Evolutionary conservation across 2,888 invertebrate species (phyloP), one percentile per base, ranked within the genome.

Genomic region (Margaritifera margaritifera): DNA sequence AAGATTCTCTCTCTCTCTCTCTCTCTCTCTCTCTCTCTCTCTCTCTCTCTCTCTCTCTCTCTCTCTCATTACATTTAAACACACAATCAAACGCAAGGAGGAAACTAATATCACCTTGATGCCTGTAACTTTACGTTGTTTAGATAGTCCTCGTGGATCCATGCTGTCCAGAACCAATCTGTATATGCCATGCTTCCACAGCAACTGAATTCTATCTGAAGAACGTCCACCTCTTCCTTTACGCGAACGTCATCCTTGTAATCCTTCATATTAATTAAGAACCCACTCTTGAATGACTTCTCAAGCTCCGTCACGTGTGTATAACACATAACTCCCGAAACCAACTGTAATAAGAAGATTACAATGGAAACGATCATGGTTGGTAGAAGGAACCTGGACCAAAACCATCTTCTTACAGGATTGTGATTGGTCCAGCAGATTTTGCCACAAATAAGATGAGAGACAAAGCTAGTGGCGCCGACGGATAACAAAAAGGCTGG

Each of bases 151-250:
- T 75, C 73, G 22, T 81, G 76, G 6, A 83, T 74, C 88, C 88
- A 88, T 20, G 75, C 25, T 18, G 84, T 69, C n/a, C 63, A 56
- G 70, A 88, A 88, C 88, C 88, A 88, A 64, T 88, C 87, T 6
- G 76, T 74, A 72, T 86, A 87, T 20, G 78, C 75, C 4, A 69
- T 72, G 68, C 82, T 84, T 22, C 88, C 88, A 75, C 88, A 88
- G 70, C 88, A 88, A 56, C 62, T 62, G 69, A 80, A 86, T n/a
- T 79, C 71, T 59, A 84, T 80, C 71, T 88, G 88, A 54, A 88
- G 71, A 6, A 65, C 51, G 72, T 88, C 88, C 53, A 87, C 71
- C n/a, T 82, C 76, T 20, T 67, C 64, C 69, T 88, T 88, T 52
- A 83, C 70, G 27, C 69, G 67, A 6, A 62, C 59, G 42, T 84